A percentile compares a stretch with the other conserved stretches of the same genome.
Evolutionary conservation across 2,113 vertebrate genomes (phyloP).

Genomic region (Urocitellus parryii): DNA sequence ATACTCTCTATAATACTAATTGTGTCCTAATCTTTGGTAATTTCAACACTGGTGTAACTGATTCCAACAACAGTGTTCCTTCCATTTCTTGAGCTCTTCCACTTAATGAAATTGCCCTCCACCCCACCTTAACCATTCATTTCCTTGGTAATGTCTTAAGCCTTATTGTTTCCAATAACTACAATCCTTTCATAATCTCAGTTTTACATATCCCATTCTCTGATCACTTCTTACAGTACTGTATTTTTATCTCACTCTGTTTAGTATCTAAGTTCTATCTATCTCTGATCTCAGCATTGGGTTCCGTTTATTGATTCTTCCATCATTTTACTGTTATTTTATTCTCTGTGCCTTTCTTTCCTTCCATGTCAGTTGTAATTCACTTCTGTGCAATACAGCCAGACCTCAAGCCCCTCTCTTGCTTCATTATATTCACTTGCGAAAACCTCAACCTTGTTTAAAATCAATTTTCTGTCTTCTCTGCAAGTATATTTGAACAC

Average conservation of each 20-base stretch:
- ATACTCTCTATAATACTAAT: not conserved
- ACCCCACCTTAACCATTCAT: not conserved
- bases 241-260: too few relatives aligned
- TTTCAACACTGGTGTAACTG: not conserved
- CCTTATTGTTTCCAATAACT: not conserved
- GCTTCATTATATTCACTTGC: not conserved
- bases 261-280: not conserved
- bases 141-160: not conserved
- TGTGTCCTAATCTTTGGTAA: not conserved
- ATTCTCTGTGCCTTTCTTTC: too few relatives aligned
- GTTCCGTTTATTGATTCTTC: not conserved
- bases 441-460: not conserved
- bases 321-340: too few relatives aligned
- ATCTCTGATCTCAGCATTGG: not conserved
- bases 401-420: not conserved
- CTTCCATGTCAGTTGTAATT: not conserved
- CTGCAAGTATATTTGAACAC: not conserved
- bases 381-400: not conserved
- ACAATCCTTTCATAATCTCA: not conserved
- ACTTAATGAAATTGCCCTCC: not conserved
- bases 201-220: not conserved
- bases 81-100: not conserved
- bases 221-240: too few relatives aligned
- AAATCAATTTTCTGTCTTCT: constrained; percentile 10
- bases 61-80: not conserved